phyloP scores from a whole-genome alignment of 2,113 vertebrate species.

The Azemiops feae region DNA sequence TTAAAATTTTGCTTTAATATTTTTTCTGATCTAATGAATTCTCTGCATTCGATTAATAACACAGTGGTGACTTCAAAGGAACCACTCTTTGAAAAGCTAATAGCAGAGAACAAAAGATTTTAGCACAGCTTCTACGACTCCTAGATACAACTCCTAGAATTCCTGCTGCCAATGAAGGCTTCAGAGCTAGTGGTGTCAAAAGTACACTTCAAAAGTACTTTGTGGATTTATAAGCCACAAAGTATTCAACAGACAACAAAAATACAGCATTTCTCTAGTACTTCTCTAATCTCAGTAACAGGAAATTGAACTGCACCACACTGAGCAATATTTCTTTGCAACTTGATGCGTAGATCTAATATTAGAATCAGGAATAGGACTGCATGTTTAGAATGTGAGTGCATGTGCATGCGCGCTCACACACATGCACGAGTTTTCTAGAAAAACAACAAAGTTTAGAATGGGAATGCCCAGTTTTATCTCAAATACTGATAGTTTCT shows the following conservation, averaged over 20 bases:
- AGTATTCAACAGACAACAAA: neutral
- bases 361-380: neutral
- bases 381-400: neutral
- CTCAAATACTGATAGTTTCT: neutral
- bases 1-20: neutral
- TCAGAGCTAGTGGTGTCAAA: neutral
- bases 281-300: neutral
- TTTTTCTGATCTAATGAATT: neutral
- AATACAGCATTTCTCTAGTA: neutral
- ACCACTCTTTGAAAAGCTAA: neutral
- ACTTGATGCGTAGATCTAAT: neutral
- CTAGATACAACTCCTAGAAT: neutral
- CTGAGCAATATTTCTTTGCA: neutral
- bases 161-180: neutral
- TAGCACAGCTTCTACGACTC: neutral
- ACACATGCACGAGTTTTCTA: neutral
- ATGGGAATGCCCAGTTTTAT: neutral
- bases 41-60: neutral
- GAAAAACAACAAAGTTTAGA: neutral
- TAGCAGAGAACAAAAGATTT: neutral
- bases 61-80: neutral
- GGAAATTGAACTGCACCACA: neutral
- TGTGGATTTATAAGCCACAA: neutral
- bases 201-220: neutral
- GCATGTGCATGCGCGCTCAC: neutral